Evolutionary conservation across 2,113 vertebrate genomes (phyloP).

Genomic region (Peucedramus taeniatus): DNA sequence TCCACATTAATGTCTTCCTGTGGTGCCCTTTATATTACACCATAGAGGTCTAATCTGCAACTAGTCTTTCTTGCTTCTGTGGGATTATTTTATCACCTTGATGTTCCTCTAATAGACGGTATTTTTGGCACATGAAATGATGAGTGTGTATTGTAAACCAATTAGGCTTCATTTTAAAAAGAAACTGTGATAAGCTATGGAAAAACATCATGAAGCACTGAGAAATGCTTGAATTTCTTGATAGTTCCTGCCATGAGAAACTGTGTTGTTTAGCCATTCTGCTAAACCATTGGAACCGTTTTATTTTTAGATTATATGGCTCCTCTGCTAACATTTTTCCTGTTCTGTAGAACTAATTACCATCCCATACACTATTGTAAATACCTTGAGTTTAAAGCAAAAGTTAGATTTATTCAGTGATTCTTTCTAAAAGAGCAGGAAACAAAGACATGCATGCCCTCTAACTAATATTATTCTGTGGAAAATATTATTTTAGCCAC

Average conservation of each 20-base stretch:
- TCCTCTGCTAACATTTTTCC: neutral
- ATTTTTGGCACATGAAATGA: neutral
- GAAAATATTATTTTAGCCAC: neutral
- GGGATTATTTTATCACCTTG: slow-evolving; percentile 16
- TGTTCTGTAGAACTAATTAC: neutral
- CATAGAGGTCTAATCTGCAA: slow-evolving; percentile 16
- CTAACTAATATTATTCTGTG: neutral
- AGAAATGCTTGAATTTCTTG: slow-evolving; percentile 22
- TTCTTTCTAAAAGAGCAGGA: neutral
- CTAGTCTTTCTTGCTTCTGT: slow-evolving; percentile 9
- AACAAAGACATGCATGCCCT: neutral
- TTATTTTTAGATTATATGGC: slow-evolving; percentile 42
- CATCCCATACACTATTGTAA: neutral
- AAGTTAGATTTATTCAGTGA: neutral
- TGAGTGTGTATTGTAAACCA: slow-evolving; percentile 42
- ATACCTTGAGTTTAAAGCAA: neutral
- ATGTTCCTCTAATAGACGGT: neutral
- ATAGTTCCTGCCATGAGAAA: slow-evolving; percentile 22
- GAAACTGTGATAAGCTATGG: neutral
- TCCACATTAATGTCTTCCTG: slow-evolving; percentile 26
- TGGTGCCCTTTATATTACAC: slow-evolving; percentile 6
- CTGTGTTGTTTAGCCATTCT: neutral
- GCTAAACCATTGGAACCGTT: slow-evolving; percentile 9
- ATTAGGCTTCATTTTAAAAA: slow-evolving; percentile 22
- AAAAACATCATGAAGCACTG: slow-evolving; percentile 27